A percentile compares a stretch with the other conserved stretches of the same genome.
phyloP scores from a whole-genome alignment of 2,888 invertebrate species.

The Geophilus truncorum region DNA sequence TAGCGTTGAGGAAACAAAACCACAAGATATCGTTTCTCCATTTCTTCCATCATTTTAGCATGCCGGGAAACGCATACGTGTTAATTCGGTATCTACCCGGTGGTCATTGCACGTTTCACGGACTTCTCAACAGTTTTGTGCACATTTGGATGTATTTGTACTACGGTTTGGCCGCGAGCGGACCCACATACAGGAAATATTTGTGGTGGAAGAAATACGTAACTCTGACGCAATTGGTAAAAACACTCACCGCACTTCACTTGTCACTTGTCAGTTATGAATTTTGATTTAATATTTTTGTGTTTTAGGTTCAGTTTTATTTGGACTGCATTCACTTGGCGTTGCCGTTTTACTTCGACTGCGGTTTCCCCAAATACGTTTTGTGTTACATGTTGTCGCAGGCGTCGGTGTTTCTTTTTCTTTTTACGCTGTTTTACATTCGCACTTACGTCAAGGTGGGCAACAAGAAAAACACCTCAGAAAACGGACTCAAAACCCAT shows the following conservation, averaged over 20 bases:
- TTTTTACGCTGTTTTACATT: not conserved
- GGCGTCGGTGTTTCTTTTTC: not conserved
- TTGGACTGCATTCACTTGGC: conserved; percentile 15
- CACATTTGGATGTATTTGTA: not conserved
- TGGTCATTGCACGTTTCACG: not conserved
- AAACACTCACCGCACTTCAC: too few species aligned
- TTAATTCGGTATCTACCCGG: not conserved
- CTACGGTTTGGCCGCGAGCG: not conserved
- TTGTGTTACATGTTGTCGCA: not conserved
- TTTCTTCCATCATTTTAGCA: not conserved
- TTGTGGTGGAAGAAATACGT: conserved; percentile 14
- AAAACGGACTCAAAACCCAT: too few species aligned
- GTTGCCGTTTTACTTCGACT: not conserved
- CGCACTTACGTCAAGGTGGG: not conserved
- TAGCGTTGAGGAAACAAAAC: not conserved
- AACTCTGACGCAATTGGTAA: not conserved
- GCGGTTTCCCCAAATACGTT: not conserved
- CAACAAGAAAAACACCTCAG: not conserved
- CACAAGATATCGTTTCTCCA: not conserved
- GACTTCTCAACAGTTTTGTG: not conserved
- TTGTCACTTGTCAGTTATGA: too few species aligned
- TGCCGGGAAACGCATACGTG: not conserved
- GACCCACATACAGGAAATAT: not conserved
- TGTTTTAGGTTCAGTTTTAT: conserved; percentile 3
- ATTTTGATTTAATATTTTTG: not conserved